Evolutionary conservation across 2,113 vertebrate species (phyloP), one percentile per base, ranked within the genome.

Genomic region (Procapra przewalskii): DNA sequence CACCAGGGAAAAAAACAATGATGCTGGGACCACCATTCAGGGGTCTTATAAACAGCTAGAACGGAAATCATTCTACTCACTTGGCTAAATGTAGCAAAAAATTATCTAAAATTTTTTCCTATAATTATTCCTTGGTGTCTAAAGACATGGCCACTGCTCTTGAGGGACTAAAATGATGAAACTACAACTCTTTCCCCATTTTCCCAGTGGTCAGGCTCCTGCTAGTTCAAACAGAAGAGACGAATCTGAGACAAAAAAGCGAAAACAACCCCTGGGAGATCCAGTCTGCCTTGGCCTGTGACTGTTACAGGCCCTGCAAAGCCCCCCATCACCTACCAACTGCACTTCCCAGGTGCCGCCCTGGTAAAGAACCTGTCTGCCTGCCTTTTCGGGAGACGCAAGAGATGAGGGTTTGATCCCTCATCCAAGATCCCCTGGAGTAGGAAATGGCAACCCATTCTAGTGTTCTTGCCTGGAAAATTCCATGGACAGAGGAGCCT

Each of bases 1-100:
- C 12, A 52, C 27, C 23, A 15, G 16, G 50, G 43, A 6, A 55
- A 43, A 21, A 45, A 27, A 14, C 25, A 40, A 43, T 81, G 59
- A 81, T 50, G 60, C 57, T 64, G 50, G 12, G 36, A 71, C 27
- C 80, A 86, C 45, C 71, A 64, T 19, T 64, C 64, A 79, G 27
- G 64, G 17, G 57, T 31, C 84, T 82, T 40, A 64, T 8, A 92
- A 45, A 79, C 48, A 84, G 60, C 62, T 23, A 89, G 15, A 48
- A 36, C 19, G 50, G 50, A 93, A 84, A 71, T 40, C 52, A 77
- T 59, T 57, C 71, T 85, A 29, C 36, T 54, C 64, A 88, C 31
- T 79, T 88, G 60, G 89, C 75, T n/a, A 91, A 93, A 81, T 36
- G 64, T 3, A 84, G 59, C 40, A 45, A 88, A 90, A 96, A 82